These are phyloP conservation scores for Chloropsis cyanopogon DNA, from an alignment of 2,113 vertebrate species.

Conservation along the genomic window DNA sequence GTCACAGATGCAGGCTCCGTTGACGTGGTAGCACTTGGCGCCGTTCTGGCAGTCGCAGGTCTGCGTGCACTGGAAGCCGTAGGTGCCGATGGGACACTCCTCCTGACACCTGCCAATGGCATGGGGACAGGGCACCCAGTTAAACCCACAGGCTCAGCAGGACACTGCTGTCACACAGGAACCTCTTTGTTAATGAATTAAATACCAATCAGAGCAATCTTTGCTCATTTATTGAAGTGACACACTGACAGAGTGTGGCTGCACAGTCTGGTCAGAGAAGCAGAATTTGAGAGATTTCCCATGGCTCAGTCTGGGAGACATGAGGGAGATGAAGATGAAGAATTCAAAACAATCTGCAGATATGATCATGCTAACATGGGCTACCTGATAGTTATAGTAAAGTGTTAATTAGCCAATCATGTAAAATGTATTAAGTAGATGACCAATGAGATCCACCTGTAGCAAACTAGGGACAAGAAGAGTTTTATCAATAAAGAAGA, in stretches of 20 bases:
- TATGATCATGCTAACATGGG: too few species aligned
- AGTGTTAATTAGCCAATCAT: too few species aligned
- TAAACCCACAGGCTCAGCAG: neutral
- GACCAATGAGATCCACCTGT: too few species aligned
- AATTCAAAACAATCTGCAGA: too few species aligned
- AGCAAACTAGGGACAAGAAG: too few species aligned
- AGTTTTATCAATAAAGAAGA: too few species aligned
- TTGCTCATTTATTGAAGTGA: neutral
- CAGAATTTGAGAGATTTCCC: too few species aligned
- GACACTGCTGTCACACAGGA: neutral
- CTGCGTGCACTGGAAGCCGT: conserved; percentile 87
- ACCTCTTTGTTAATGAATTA: neutral
- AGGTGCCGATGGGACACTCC: conserved; percentile 92
- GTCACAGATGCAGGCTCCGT: conserved; percentile 89
- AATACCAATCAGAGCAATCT: neutral
- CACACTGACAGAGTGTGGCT: neutral
- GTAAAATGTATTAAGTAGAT: too few species aligned
- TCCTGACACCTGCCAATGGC: conserved; percentile 87
- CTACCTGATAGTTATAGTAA: too few species aligned
- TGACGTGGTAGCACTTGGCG: conserved; percentile 91
- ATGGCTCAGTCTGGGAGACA: too few species aligned
- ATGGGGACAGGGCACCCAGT: neutral
- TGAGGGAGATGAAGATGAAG: too few species aligned
- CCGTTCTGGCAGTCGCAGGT: conserved; percentile 92
- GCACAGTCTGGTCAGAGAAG: too few species aligned